phyloP scores from a whole-genome alignment of 2,797 vertebrate genomes.

The Potorous gilbertii region DNA sequence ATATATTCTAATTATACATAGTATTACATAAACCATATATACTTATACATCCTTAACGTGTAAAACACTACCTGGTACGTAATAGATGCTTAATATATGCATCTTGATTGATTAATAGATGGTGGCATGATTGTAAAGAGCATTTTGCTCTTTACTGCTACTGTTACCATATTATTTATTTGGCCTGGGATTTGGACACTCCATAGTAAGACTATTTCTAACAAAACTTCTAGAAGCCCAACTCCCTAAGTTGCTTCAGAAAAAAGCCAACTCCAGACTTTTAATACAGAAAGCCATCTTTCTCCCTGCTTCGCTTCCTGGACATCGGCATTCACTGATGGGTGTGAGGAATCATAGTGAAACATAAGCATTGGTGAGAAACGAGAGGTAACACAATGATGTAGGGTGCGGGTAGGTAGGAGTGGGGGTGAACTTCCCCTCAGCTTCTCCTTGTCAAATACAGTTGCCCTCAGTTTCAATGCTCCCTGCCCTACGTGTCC shows the following conservation, averaged over 20 bases:
- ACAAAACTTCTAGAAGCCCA: not conserved
- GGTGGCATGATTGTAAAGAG: not conserved
- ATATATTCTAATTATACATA: not conserved
- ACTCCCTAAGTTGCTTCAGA: not conserved
- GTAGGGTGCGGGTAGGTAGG: slow-evolving; percentile 29
- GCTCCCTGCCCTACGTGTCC: slow-evolving; percentile 56
- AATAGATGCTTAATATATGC: not conserved
- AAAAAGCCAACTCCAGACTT: not conserved
- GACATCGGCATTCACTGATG: not conserved
- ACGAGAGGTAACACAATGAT: slow-evolving; percentile 38
- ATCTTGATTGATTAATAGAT: not conserved
- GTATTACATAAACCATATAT: not conserved
- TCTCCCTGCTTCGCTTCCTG: slow-evolving; percentile 28
- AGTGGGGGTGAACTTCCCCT: slow-evolving; percentile 37
- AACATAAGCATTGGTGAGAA: slow-evolving; percentile 66
- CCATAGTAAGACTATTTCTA: not conserved
- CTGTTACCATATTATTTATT: not conserved
- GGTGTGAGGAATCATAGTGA: slow-evolving; percentile 49
- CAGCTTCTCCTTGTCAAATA: slow-evolving; percentile 17
- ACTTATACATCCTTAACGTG: not conserved
- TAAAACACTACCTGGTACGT: not conserved
- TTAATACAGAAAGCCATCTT: not conserved
- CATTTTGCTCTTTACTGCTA: not conserved
- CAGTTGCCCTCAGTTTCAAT: slow-evolving; percentile 58
- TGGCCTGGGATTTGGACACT: not conserved